Conservation (phyloP, 2,888 invertebrate species). For the Limnephilus lunatus region DNA sequence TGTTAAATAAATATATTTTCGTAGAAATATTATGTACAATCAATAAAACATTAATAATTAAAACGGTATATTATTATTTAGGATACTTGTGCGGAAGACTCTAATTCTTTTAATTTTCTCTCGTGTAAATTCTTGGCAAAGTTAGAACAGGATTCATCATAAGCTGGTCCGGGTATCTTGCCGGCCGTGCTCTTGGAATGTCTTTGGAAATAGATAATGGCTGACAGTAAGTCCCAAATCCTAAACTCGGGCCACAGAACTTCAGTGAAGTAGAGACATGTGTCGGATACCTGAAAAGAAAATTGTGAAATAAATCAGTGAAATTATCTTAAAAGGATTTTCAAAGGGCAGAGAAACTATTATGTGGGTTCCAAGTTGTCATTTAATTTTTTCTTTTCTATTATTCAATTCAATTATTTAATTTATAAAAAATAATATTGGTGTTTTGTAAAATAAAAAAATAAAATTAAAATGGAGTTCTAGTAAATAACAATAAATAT, state of each 20-base stretch:
- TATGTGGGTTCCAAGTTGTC: not conserved
- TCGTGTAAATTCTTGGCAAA: slow-evolving; percentile 55
- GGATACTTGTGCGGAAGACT: slow-evolving; percentile 56
- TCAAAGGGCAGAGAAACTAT: not conserved
- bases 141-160: slow-evolving; percentile 32
- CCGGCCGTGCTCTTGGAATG: slow-evolving; percentile 34
- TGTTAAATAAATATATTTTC: slow-evolving; percentile 29
- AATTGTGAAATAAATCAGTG: slow-evolving; percentile 13
- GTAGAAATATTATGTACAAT: slow-evolving; percentile 40
- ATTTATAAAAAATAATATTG: too few relatives aligned
- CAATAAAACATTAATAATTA: not conserved
- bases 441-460: too few relatives aligned
- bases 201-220: slow-evolving; percentile 92
- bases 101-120: slow-evolving; percentile 55
- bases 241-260: slow-evolving; percentile 98
- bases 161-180: not conserved
- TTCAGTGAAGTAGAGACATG: slow-evolving; percentile 91
- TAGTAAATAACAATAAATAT: too few relatives aligned
- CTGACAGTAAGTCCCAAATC: slow-evolving; percentile 92
- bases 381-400: not conserved
- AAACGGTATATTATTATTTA: not conserved
- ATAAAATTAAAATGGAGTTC: too few relatives aligned
- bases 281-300: slow-evolving; percentile 81
- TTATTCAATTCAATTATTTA: too few relatives aligned
- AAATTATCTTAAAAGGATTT: too few relatives aligned